These are phyloP conservation scores for Electrona antarctica DNA, from an alignment of 2,113 vertebrate genomes.

Conservation along the genomic window DNA sequence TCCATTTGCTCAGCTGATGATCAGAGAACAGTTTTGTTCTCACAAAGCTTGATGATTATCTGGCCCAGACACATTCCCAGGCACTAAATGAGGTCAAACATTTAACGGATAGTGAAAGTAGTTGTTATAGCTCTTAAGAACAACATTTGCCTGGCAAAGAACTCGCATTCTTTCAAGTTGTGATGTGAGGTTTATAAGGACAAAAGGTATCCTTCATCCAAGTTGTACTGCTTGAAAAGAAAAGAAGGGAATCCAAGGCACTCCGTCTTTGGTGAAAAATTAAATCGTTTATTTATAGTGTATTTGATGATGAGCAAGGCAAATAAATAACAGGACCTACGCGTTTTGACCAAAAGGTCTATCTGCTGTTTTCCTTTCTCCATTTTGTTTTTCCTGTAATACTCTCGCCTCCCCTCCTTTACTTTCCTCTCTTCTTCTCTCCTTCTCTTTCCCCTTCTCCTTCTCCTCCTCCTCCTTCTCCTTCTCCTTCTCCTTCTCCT, in stretches of 20 bases:
- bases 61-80: slow-evolving; percentile 43
- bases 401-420: too few relatives aligned
- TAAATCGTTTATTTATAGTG: too few relatives aligned
- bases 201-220: too few relatives aligned
- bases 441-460: too few relatives aligned
- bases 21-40: slow-evolving; percentile 50
- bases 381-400: too few relatives aligned
- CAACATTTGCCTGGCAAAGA: slow-evolving; percentile 30
- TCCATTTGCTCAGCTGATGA: slow-evolving; percentile 36
- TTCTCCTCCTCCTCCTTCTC: not conserved
- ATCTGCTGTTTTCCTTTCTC: slow-evolving; percentile 14
- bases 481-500: not conserved
- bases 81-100: slow-evolving; percentile 51
- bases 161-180: slow-evolving; percentile 34
- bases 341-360: too few relatives aligned
- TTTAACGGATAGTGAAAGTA: slow-evolving; percentile 2
- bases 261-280: too few relatives aligned
- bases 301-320: too few relatives aligned
- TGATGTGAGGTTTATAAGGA: not conserved
- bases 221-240: too few relatives aligned
- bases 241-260: too few relatives aligned
- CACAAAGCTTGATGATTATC: slow-evolving; percentile 52
- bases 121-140: slow-evolving; percentile 24
- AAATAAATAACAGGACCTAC: too few relatives aligned
- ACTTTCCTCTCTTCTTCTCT: too few relatives aligned